These are phyloP conservation scores for Tipula unca DNA, from an alignment of 2,888 invertebrate genomes.

Conservation along the genomic window DNA sequence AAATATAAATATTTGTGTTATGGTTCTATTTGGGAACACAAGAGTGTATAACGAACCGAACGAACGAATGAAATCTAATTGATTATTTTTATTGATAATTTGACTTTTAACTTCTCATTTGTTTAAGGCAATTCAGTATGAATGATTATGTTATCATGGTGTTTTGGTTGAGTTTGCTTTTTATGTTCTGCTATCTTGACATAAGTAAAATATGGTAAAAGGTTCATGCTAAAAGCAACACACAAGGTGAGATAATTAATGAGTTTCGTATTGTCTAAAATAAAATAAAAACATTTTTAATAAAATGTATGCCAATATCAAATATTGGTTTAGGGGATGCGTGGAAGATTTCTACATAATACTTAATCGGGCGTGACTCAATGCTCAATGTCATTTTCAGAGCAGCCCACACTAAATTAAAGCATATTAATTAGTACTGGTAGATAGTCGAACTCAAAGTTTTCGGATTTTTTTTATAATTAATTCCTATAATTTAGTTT, in stretches of 20 bases:
- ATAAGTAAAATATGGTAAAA: neutral
- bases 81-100: conserved; percentile 14
- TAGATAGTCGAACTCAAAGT: too few relatives aligned
- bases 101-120: neutral
- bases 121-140: neutral
- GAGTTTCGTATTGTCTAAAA: neutral
- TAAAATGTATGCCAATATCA: too few relatives aligned
- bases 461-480: too few relatives aligned
- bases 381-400: too few relatives aligned
- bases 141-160: conserved; percentile 14
- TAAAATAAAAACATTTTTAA: too few relatives aligned
- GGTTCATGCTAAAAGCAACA: neutral
- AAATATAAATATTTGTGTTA: neutral
- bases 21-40: neutral
- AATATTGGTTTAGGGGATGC: too few relatives aligned
- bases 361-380: too few relatives aligned
- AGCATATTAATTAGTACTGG: too few relatives aligned
- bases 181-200: neutral
- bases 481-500: too few relatives aligned
- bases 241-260: neutral
- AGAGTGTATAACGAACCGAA: neutral
- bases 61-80: neutral
- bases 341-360: too few relatives aligned
- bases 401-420: too few relatives aligned
- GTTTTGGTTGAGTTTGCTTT: neutral